Evolutionary conservation across 2,888 invertebrate genomes (phyloP).

Genomic region (Chydorus sphaericus): DNA sequence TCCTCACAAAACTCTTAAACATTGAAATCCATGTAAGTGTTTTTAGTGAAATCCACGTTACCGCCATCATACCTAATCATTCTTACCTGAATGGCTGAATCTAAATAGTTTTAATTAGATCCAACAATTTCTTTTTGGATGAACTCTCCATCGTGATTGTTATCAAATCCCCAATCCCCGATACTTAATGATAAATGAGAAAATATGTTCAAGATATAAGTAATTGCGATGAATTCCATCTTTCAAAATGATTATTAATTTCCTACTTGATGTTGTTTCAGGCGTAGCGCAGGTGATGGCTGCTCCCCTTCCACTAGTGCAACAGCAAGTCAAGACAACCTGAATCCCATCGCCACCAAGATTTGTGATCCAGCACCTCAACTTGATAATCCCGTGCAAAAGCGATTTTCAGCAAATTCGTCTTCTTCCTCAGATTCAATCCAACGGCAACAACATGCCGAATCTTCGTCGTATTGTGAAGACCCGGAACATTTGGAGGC

Average conservation of each 20-base stretch:
- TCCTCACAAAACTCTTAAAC: too few species aligned
- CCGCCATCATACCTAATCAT: too few species aligned
- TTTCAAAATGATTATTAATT: neutral
- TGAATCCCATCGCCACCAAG: neutral
- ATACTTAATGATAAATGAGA: neutral
- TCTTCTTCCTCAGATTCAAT: neutral
- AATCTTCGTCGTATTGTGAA: neutral
- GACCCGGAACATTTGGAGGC: conserved; percentile 31
- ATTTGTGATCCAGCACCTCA: neutral
- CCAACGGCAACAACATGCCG: neutral
- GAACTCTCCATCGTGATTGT: too few species aligned
- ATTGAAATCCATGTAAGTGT: too few species aligned
- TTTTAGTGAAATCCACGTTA: too few species aligned
- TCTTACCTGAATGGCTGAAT: too few species aligned
- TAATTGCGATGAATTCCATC: neutral
- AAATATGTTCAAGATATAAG: neutral
- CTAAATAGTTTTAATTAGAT: too few species aligned
- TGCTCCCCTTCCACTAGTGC: conserved; percentile 13
- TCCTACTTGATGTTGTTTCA: neutral
- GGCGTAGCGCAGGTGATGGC: conserved; percentile 15
- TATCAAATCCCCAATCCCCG: too few species aligned
- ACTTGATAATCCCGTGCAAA: neutral
- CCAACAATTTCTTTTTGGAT: too few species aligned
- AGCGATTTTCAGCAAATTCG: neutral
- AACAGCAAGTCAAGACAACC: neutral